phyloP scores from a whole-genome alignment of 2,113 vertebrate genomes.

The Hymenochirus boettgeri region DNA sequence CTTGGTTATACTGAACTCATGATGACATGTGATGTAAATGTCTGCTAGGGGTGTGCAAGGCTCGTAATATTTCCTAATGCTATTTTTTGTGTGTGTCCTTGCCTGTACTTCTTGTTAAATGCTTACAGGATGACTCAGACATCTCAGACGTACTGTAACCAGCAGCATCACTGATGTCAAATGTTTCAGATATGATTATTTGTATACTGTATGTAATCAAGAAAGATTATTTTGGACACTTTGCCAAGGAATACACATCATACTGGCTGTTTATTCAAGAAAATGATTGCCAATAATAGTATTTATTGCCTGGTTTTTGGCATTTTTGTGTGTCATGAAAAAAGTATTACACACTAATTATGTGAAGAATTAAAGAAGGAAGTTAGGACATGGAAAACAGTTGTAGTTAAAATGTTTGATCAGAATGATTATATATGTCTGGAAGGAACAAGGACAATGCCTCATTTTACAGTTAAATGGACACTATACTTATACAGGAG shows the following conservation, averaged over 20 bases:
- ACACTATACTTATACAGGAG: too few species aligned
- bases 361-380: too few species aligned
- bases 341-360: too few species aligned
- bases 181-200: not conserved
- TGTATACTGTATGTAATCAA: not conserved
- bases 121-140: slow-evolving; percentile 26
- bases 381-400: too few species aligned
- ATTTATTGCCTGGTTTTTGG: too few species aligned
- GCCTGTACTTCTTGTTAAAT: slow-evolving; percentile 10
- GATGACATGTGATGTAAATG: slow-evolving; percentile 20
- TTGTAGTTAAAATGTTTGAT: too few species aligned
- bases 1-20: slow-evolving; percentile 18
- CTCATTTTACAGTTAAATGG: too few species aligned
- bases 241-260: not conserved
- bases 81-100: slow-evolving; percentile 21
- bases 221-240: not conserved
- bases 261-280: too few species aligned
- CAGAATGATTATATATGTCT: too few species aligned
- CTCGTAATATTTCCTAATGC: slow-evolving; percentile 5
- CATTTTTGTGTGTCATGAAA: too few species aligned
- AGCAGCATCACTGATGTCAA: not conserved
- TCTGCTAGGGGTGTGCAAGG: slow-evolving; percentile 14
- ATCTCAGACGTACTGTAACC: slow-evolving; percentile 7
- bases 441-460: too few species aligned
- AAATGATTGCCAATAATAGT: too few species aligned